Base-by-base conservation (phyloP, 2,888 invertebrate genomes). In the Linnaemya vulpina region DNA sequence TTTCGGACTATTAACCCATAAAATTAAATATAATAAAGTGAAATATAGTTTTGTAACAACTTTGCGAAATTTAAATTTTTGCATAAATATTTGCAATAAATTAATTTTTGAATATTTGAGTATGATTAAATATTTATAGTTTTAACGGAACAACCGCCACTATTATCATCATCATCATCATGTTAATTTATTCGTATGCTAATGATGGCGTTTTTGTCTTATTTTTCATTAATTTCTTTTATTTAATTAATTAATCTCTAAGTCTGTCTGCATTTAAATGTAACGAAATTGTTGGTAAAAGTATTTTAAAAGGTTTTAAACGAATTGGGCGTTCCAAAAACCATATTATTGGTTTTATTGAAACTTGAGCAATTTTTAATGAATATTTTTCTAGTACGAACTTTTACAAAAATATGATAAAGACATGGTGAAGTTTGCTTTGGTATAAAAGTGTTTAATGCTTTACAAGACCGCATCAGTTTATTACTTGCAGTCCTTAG, bases 381-480 rank as follows among this genome's bases (percentile, higher is more conserved):
- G 51, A 70, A 70, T 17, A 38, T 38, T 60, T 17, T 17, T 11
- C 3, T 40, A 11, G 8, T 15, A 43, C n/a, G 46, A 43, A 9
- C 7, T 25, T 40, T 67, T 67, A 40, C 58, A 67, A 67, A 49
- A 38, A 70, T 3, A 30, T 51, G 22, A 38, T 51, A n/a, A 67
- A 38, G 25, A 38, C 1, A 9, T n/a, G 5, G n/a, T 15, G 25
- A 22, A 10, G 11, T 20, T 71, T 43, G 3, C 1, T 30, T 83
- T 63, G 55, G 73, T 89, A 90, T 90, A 90, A 87, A 89, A 89
- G 80, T 84, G 58, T 58, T 49, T 68, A 10, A 30, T 22, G 35
- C 25, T 53, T 8, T 51, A 38, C 25, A 63, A 79, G 49, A 86
- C 60, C 85, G 86, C 88, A 90, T 89, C 90, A 90, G 90, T 90